Conservation (phyloP, 2,797 vertebrate species). For the Manis crassicaudata region DNA sequence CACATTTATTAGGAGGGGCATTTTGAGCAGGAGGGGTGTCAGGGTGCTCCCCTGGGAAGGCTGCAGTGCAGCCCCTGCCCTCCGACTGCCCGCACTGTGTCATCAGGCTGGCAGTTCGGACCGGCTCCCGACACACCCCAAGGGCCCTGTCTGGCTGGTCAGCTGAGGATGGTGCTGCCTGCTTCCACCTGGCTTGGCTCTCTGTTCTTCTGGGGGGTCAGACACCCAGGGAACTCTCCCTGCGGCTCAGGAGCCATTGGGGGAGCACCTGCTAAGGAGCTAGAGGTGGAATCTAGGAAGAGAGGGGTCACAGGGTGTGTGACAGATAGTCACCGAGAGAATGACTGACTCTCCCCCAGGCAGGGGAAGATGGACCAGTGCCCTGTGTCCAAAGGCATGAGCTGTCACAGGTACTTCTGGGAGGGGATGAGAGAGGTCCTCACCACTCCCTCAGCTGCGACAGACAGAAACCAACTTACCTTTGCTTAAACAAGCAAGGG, state of each 20-base stretch:
- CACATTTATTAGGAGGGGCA: too few relatives aligned
- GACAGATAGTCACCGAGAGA: neutral
- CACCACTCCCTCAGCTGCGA: neutral
- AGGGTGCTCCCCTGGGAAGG: too few relatives aligned
- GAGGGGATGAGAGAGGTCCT: neutral
- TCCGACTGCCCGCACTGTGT: too few relatives aligned
- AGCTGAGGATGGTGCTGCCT: neutral
- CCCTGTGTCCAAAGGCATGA: neutral
- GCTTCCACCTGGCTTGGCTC: neutral
- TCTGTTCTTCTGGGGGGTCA: neutral
- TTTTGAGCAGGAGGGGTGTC: too few relatives aligned
- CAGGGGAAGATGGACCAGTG: neutral
- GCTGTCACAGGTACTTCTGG: neutral
- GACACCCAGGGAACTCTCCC: constrained; percentile 71
- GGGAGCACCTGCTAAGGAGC: constrained; percentile 89
- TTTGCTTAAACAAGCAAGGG: neutral
- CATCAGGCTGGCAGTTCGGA: too few relatives aligned
- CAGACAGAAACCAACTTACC: too few relatives aligned
- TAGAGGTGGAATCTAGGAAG: constrained; percentile 89
- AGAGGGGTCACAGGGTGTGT: constrained; percentile 82
- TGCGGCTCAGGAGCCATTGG: constrained; percentile 88
- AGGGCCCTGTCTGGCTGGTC: neutral
- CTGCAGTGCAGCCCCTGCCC: too few relatives aligned
- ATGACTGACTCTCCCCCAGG: neutral
- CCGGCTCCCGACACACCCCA: too few relatives aligned